phyloP scores from a whole-genome alignment of 2,113 vertebrate species.

The Arothron firmamentum region DNA sequence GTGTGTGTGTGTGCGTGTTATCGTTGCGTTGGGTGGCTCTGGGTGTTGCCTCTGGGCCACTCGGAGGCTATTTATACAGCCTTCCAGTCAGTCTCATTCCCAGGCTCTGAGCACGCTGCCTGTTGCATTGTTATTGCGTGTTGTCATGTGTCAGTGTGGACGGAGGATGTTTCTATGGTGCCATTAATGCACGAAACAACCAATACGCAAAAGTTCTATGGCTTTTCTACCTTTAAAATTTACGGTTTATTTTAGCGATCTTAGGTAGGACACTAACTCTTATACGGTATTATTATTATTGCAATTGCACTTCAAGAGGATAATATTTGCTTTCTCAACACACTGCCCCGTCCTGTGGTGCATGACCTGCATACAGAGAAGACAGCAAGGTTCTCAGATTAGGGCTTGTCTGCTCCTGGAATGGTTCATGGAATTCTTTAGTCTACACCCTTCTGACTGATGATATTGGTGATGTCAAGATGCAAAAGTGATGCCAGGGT shows the following conservation, averaged over 20 bases:
- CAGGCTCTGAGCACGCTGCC: conserved; percentile 32
- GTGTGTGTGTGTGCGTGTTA: conserved; percentile 28
- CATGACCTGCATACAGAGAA: neutral
- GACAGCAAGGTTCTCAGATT: conserved; percentile 12
- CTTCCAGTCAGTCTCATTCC: conserved; percentile 35
- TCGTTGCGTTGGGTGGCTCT: conserved; percentile 44
- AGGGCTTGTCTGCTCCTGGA: conserved; percentile 20
- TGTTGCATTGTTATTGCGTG: conserved; percentile 9
- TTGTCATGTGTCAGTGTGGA: conserved; percentile 8
- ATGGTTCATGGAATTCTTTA: conserved; percentile 16
- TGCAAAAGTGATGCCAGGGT: conserved; percentile 12
- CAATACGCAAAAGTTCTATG: neutral
- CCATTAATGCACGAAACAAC: neutral
- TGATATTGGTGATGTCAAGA: conserved; percentile 11
- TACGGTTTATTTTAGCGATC: no score
- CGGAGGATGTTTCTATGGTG: neutral
- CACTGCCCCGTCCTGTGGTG: neutral
- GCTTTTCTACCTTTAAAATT: neutral
- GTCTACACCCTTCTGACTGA: conserved; percentile 2
- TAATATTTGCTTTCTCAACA: no score
- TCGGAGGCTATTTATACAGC: conserved; percentile 47
- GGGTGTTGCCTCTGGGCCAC: conserved; percentile 46
- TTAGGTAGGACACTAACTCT: no score
- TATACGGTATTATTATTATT: no score
- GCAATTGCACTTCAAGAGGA: no score